phyloP scores from a whole-genome alignment of 2,888 invertebrate genomes.

The Cinara cedri region DNA sequence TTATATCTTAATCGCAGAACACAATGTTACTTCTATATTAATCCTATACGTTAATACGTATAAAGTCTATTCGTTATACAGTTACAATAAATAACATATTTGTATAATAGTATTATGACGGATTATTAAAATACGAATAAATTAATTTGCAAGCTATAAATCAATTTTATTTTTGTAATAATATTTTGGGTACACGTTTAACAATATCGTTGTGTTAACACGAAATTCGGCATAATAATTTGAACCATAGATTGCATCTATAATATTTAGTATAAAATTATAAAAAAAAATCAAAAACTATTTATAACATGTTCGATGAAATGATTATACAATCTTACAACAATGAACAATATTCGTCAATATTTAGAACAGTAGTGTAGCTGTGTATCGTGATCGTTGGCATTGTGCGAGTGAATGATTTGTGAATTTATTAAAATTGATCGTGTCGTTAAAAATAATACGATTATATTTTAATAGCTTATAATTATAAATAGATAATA shows the following conservation, averaged over 20 bases:
- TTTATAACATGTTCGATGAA: constrained; percentile 19
- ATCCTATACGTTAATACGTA: too few relatives aligned
- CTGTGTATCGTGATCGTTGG: background rate
- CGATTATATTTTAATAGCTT: background rate
- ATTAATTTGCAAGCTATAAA: constrained; percentile 24
- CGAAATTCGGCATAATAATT: constrained; percentile 1
- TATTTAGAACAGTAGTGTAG: background rate
- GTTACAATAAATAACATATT: too few relatives aligned
- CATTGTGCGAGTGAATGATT: background rate
- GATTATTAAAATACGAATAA: too few relatives aligned
- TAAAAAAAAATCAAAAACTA: too few relatives aligned
- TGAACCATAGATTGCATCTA: constrained; percentile 27
- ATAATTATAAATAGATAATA: constrained; percentile 25
- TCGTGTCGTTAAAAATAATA: too few relatives aligned
- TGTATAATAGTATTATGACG: too few relatives aligned
- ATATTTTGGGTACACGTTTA: constrained; percentile 8
- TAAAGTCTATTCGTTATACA: too few relatives aligned
- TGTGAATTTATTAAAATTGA: constrained; percentile 1
- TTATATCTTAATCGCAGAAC: too few relatives aligned
- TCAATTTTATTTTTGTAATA: constrained; percentile 36
- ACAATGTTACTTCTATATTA: too few relatives aligned
- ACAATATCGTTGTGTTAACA: constrained; percentile 40
- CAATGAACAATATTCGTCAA: background rate
- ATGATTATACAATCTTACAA: background rate
- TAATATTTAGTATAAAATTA: constrained; percentile 42